A percentile compares a stretch with the other conserved stretches of the same genome.
Conservation (phyloP, 2,797 vertebrate genomes). For the Brotula barbata region DNA sequence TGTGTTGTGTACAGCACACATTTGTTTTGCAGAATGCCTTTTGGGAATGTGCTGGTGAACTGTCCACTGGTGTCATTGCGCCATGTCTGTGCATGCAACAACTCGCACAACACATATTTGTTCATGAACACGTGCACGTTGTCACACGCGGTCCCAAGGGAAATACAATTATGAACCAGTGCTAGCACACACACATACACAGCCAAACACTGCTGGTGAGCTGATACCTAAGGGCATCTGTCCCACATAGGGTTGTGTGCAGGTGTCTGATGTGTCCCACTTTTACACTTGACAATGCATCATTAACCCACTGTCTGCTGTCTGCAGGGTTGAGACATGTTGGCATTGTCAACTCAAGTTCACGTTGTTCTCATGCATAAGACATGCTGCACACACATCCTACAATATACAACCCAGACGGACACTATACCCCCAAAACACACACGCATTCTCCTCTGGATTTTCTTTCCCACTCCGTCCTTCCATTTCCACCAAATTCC, state of each 20-base stretch:
- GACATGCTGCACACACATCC: conserved; percentile 1
- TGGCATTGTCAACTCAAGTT: conserved; percentile 40
- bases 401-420: neutral
- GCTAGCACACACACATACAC: too few species aligned
- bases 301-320: conserved; percentile 41
- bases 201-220: conserved; percentile 34
- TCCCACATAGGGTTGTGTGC: conserved; percentile 54
- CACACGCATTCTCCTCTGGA: neutral
- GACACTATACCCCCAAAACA: neutral
- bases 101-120: neutral
- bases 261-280: conserved; percentile 38
- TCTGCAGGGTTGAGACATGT: conserved; percentile 15
- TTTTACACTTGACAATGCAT: conserved; percentile 48
- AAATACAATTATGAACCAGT: neutral
- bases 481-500: conserved; percentile 22
- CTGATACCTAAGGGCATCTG: conserved; percentile 48
- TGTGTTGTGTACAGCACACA: too few species aligned
- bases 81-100: conserved; percentile 16
- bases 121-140: neutral
- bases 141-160: neutral
- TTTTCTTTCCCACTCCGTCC: conserved; percentile 28
- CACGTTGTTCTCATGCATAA: conserved; percentile 1
- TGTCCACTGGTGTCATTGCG: conserved; percentile 7
- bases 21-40: too few species aligned
- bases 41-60: conserved; percentile 1